Evolutionary conservation across 2,888 invertebrate species (phyloP), one percentile per base, ranked within the genome.

Genomic region (Acronicta aceris): DNA sequence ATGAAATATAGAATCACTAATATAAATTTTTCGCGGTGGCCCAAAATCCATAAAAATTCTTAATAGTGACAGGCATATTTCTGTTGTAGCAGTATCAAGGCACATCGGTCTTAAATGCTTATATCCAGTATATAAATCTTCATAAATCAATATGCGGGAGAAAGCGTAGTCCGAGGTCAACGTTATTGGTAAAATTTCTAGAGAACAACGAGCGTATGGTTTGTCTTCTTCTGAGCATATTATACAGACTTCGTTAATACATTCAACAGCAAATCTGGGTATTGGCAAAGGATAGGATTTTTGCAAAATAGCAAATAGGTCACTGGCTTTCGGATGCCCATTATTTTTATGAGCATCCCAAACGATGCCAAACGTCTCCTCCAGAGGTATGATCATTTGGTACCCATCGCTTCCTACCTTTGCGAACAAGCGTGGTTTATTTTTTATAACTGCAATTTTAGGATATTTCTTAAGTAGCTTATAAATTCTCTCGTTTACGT

Each of bases 31-130:
- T 16, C 15, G 52, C 16, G 71, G 74, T 30, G 74, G 65, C 1
- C 71, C 71, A 45, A 74, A 71, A 40, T 71, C 71, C 65, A 71
- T 74, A 30, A 71, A 74, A 36, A 71, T 56, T 59, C 36, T 51
- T 6, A 71, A 40, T 10, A 71, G 43, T 10, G 59, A 65, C 9
- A 59, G 5, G 45, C 55, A 55, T 27, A 71, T 56, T 41, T 74
- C 71, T 3, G 27, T 38, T 5, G 10, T 33, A 4, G 3, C 25
- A 9, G 5, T 15, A 10, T 59, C 55, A 8, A 0, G 1, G 13
- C 53, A 13, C 21, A 74, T 0, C 8, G 71, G 71, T 40, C 65
- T 59, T 13, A 71, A 12, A 36, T 74, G 74, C 42, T 64, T 45
- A 21, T 47, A 74, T 12, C 49, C 47, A 25, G 71, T 48, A 13